Evolutionary conservation across 1,140 invertebrate species (phyloP), one percentile per base, ranked within the genome.

Genomic region (Rhopalosiphum maidis): DNA sequence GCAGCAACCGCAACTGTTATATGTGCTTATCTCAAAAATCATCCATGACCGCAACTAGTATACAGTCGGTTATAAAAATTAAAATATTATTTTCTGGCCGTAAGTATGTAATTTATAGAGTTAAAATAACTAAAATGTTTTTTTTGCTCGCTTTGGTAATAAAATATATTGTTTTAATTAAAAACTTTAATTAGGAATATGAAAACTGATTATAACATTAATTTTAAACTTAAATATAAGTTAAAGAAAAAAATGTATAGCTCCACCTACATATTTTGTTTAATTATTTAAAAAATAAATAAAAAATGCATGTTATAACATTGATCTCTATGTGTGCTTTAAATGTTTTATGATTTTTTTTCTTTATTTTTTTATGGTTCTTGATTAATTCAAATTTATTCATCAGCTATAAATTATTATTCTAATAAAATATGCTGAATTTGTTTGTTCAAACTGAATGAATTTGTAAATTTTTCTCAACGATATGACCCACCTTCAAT

Each of bases 291-390:
- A 23, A 41, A 11, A 41, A 11, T 43, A 51, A 37, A 86, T n/a
- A n/a, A 23, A 93, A 86, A 86, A 86, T 93, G 91, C 91, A 93
- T 93, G 91, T 93, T 85, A 86, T 41, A 55, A 93, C 83, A 92
- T 92, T 86, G 91, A 93, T 93, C 91, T 93, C 91, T 43, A 93
- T 86, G 91, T 93, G 91, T 93, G 91, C 82, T 93, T 93, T 48
- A 90, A 89, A 46, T 68, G 86, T 93, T 88, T 89, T 89, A 89
- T 89, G 48, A 51, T 48, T 22, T 83, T 91, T 46, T 82, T 91
- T 48, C 46, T 35, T 92, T 35, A 30, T 51, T 54, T 89, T 89
- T 89, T 89, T 54, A 54, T 54, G 51, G 22, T 55, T 41, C 48
- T 55, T 35, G 35, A 88, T 51, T 22, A 35, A 88, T 51, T 54